Evolutionary conservation across 2,888 invertebrate species (phyloP).

Genomic region (Lasioglossum vierecki): DNA sequence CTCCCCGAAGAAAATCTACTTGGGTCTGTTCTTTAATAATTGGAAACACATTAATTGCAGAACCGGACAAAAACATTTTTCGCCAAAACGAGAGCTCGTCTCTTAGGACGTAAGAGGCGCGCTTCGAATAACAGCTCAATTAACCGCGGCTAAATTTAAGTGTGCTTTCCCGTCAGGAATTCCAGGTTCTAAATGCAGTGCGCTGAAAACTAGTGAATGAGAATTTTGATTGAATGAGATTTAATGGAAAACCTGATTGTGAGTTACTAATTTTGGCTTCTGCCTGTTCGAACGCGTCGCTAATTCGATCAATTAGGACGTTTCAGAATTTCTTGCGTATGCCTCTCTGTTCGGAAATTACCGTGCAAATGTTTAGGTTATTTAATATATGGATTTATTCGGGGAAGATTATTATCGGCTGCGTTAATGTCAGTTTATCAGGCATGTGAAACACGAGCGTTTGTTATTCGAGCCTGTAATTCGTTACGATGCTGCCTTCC

Average conservation of each 20-base stretch:
- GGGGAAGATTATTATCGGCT: background rate
- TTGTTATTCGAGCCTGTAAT: background rate
- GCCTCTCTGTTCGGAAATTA: background rate
- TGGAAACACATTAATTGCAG: slow-evolving; percentile 14
- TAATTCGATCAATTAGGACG: background rate
- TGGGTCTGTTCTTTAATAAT: background rate
- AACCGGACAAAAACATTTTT: background rate
- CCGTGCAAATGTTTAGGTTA: background rate
- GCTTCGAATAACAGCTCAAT: background rate
- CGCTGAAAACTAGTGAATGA: background rate
- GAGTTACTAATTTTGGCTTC: background rate
- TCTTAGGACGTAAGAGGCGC: background rate
- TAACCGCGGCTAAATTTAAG: background rate
- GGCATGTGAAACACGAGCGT: background rate
- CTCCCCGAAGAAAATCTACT: background rate
- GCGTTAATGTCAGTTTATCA: slow-evolving; percentile 7
- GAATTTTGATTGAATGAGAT: background rate
- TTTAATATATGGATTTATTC: slow-evolving; percentile 5
- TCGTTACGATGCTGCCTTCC: background rate
- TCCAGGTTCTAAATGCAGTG: background rate
- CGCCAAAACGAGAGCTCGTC: background rate
- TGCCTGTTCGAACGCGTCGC: background rate
- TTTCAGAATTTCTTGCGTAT: background rate
- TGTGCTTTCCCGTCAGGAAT: background rate
- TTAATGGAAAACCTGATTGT: background rate